Base-by-base conservation (phyloP, 2,797 vertebrate genomes). In the Coregonus suidteri region DNA sequence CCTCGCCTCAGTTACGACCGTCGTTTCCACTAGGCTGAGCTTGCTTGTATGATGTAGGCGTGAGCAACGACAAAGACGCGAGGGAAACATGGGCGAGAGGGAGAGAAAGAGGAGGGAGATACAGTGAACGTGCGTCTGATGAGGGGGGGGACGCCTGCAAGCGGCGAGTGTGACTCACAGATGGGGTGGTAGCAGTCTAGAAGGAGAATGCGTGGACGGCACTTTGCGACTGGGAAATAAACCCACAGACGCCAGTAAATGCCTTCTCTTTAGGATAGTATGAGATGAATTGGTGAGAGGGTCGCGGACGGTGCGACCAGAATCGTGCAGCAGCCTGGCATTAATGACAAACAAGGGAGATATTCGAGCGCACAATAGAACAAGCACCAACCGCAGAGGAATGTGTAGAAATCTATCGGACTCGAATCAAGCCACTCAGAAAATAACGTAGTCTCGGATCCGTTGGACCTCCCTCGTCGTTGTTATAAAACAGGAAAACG, bases 21-120 rank as follows among this genome's bases (percentile, higher is more conserved):
- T 66, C 59, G 59, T 54, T 79, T 80, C 89, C 88, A 87, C 86
- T 87, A 85, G 88, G 77, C 86, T 90, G 92, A 68, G 90, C 89
- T 93, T 18, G 56, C 5, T 18, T 91, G 90, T 84, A 87, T 89
- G 93, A 92, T 80, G 91, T 91, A 91, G 89, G 89, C 87, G 79
- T 84, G 85, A 90, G 85, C 88, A 89, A 85, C 83, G 78, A 93
- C 91, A 91, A 93, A 90, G 90, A 64, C 74, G 65, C n/a, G 67
- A 76, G 47, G 31, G 75, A 54, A 59, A 37, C 72, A 20, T 65
- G 47, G 88, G 89, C 88, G 25, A 74, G 77, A 66, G 76, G 56
- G 30, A 70, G 54, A 47, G 41, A 47, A 54, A 41, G 70, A 52
- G 68, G 68, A 70, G 47, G 69, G 71, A 73, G 16, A 14, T 53